Percentiles rank a stretch among this genome's conserved stretches.
These are phyloP conservation scores for Gymnocephalus cernua DNA, from an alignment of 2,113 vertebrate species.

Conservation along the genomic window DNA sequence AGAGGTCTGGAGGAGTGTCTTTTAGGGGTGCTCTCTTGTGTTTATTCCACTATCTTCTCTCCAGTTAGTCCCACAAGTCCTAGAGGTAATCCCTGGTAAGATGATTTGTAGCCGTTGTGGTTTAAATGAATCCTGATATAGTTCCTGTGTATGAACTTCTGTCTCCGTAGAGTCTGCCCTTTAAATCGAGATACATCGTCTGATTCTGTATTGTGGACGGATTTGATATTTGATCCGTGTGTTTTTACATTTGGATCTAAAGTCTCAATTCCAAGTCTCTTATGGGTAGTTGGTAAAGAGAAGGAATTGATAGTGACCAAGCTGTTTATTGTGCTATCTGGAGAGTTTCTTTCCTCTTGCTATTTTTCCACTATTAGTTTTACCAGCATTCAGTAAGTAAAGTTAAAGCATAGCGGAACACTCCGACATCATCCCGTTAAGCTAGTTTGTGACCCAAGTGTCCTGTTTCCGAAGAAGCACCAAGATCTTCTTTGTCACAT, in stretches of 20 bases:
- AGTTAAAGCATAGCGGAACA: conserved; percentile 27
- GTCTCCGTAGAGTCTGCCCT: conserved; percentile 45
- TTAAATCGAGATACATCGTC: conserved; percentile 35
- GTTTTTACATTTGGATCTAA: conserved; percentile 34
- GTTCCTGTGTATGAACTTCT: conserved; percentile 50
- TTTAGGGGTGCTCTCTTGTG: conserved; percentile 39
- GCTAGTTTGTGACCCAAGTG: conserved; percentile 9
- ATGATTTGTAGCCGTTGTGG: conserved; percentile 69
- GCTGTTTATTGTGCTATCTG: conserved; percentile 43
- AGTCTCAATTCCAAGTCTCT: not conserved
- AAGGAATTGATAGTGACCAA: conserved; percentile 30
- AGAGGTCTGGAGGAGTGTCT: conserved; percentile 42
- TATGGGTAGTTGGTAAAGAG: not conserved
- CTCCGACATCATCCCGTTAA: conserved; percentile 31
- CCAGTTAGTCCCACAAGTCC: conserved; percentile 49
- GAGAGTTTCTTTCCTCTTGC: conserved; percentile 14
- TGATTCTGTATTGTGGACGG: conserved; percentile 47
- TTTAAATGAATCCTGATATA: conserved; percentile 60
- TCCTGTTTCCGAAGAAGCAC: conserved; percentile 50
- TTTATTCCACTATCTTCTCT: conserved; percentile 60
- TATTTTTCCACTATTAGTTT: conserved; percentile 13
- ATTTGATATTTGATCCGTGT: conserved; percentile 54
- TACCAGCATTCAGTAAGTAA: conserved; percentile 12
- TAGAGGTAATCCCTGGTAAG: conserved; percentile 44
- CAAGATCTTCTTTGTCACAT: conserved; percentile 52